Conservation (phyloP, 2,888 invertebrate species). For the Erpobdella octoculata region DNA sequence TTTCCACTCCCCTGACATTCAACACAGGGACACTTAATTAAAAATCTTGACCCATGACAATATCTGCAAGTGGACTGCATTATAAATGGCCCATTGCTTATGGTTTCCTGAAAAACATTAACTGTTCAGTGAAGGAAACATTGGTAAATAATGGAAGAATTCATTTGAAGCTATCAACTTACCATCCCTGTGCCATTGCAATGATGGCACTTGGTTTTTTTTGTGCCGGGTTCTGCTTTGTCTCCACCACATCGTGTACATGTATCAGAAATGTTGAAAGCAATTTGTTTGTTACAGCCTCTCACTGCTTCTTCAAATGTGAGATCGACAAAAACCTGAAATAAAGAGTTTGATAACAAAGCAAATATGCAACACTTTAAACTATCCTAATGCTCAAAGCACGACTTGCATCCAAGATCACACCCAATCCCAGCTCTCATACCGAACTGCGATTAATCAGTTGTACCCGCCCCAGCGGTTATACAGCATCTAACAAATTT, state of each 20-base stretch:
- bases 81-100: constrained; percentile 74
- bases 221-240: constrained; percentile 82
- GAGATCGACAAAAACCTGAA: constrained; percentile 73
- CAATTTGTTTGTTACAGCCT: constrained; percentile 84
- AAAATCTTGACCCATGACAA: constrained; percentile 61
- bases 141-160: background rate
- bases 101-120: constrained; percentile 49
- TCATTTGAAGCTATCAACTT: no score
- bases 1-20: constrained; percentile 91
- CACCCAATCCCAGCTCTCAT: no score
- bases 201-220: constrained; percentile 75
- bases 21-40: constrained; percentile 78
- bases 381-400: no score
- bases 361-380: background rate
- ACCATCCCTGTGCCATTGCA: constrained; percentile 92
- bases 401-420: no score
- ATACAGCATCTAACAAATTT: no score
- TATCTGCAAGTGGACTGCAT: constrained; percentile 91
- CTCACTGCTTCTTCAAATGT: constrained; percentile 86
- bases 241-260: constrained; percentile 81
- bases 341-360: constrained; percentile 3
- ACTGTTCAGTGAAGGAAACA: background rate
- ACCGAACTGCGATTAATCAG: no score
- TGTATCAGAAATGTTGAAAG: constrained; percentile 80
- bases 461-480: no score